phyloP scores from a whole-genome alignment of 2,888 invertebrate genomes.

The Patella pellucida region DNA sequence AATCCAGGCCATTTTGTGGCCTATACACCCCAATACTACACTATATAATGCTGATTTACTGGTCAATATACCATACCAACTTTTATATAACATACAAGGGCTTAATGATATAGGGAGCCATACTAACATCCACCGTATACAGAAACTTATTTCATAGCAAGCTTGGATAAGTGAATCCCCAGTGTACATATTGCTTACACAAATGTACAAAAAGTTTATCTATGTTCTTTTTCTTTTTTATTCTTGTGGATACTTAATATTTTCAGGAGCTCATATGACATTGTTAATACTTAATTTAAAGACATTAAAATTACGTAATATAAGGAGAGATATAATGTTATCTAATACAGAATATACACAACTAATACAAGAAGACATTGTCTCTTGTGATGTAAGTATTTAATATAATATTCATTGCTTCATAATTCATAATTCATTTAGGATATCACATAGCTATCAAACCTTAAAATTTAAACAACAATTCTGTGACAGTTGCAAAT shows the following conservation, averaged over 20 bases:
- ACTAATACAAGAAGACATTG: conserved; percentile 36
- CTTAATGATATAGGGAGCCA: background rate
- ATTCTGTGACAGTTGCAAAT: too few relatives aligned
- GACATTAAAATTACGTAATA: conserved; percentile 50
- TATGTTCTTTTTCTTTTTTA: too few relatives aligned
- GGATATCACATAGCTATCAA: too few relatives aligned
- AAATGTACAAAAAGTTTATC: too few relatives aligned
- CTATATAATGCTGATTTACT: too few relatives aligned
- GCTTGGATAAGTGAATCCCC: too few relatives aligned
- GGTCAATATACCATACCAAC: too few relatives aligned
- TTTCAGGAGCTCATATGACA: conserved; percentile 54
- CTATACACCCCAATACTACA: too few relatives aligned
- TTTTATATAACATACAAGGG: too few relatives aligned
- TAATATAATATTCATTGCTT: background rate
- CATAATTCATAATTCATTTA: too few relatives aligned
- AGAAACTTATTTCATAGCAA: background rate
- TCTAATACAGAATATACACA: conserved; percentile 42
- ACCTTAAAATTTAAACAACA: background rate
- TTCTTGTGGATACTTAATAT: background rate
- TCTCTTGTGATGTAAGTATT: conserved; percentile 54
- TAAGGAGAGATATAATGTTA: conserved; percentile 51
- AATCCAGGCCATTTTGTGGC: too few relatives aligned
- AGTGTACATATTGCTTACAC: too few relatives aligned
- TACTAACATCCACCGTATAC: background rate
- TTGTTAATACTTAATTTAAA: conserved; percentile 52